Percentiles rank a stretch among this genome's conserved stretches.
Evolutionary conservation across 2,797 vertebrate genomes (phyloP).

Genomic region (Manis pentadactyla): DNA sequence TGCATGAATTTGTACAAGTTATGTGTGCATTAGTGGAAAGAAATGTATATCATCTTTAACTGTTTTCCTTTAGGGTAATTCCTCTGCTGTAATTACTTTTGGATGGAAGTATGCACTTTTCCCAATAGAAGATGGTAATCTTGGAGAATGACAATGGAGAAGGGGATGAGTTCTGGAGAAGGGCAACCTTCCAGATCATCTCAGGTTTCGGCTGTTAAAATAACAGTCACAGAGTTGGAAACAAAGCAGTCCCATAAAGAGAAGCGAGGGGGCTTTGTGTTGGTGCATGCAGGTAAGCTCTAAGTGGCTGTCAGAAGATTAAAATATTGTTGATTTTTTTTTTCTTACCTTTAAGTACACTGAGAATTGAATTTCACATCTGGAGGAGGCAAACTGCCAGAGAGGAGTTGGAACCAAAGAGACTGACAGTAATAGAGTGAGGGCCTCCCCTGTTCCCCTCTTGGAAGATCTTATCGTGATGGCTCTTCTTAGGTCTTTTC

Average conservation of each 20-base stretch:
- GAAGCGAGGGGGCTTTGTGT: conserved; percentile 94
- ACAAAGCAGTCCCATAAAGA: conserved; percentile 86
- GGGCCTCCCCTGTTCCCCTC: background rate
- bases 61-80: conserved; percentile 85
- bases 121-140: conserved; percentile 87
- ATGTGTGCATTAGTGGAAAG: background rate
- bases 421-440: background rate
- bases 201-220: conserved; percentile 87
- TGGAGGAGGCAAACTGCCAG: background rate
- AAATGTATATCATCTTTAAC: conserved; percentile 25
- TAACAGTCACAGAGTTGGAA: conserved; percentile 89
- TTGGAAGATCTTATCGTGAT: background rate
- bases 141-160: conserved; percentile 94
- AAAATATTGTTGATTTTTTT: background rate
- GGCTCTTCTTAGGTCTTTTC: background rate
- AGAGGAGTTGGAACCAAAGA: background rate
- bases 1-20: conserved; percentile 53
- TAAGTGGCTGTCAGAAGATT: background rate
- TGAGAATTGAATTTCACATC: background rate
- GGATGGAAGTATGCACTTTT: conserved; percentile 84
- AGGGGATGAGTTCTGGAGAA: conserved; percentile 91
- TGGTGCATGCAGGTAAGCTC: conserved; percentile 97
- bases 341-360: conserved; percentile 2
- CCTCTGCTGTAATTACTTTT: conserved; percentile 74
- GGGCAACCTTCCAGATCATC: conserved; percentile 90